Percentiles rank a stretch among this genome's conserved stretches.
phyloP scores from a whole-genome alignment of 2,113 vertebrate genomes.

The Hippocampus abdominalis region DNA sequence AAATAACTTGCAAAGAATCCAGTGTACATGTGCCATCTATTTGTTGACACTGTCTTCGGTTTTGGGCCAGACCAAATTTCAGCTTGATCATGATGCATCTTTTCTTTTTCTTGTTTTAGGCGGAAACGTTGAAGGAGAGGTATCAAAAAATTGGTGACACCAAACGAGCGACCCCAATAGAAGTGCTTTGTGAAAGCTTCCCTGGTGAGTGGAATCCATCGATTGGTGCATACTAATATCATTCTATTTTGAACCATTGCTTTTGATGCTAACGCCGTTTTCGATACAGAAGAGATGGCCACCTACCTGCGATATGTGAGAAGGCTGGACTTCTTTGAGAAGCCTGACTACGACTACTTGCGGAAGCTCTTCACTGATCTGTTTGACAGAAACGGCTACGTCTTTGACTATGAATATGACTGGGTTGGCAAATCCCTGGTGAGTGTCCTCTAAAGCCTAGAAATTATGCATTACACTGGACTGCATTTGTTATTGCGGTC shows the following conservation, averaged over 20 bases:
- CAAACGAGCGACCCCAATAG: slow-evolving; percentile 90
- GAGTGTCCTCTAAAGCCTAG: slow-evolving; percentile 51
- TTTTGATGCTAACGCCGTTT: slow-evolving; percentile 13
- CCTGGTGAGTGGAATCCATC: slow-evolving; percentile 77
- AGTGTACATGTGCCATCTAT: not conserved
- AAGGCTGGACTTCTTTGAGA: slow-evolving; percentile 95
- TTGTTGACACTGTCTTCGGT: not conserved
- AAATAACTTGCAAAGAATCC: not conserved
- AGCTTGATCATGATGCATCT: not conserved
- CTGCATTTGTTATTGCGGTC: not conserved
- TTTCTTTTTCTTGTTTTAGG: slow-evolving; percentile 61
- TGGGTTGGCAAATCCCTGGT: slow-evolving; percentile 97
- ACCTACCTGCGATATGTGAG: slow-evolving; percentile 95
- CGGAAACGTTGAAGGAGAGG: slow-evolving; percentile 93
- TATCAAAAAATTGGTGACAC: slow-evolving; percentile 98
- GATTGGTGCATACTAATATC: not conserved
- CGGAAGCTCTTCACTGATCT: slow-evolving; percentile 94
- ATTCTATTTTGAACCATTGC: not conserved
- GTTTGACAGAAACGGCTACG: slow-evolving; percentile 88
- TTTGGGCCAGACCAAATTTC: not conserved
- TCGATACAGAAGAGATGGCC: slow-evolving; percentile 89
- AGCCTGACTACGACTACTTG: slow-evolving; percentile 94
- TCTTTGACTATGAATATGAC: slow-evolving; percentile 97
- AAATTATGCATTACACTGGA: not conserved
- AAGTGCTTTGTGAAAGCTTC: slow-evolving; percentile 94